Percentiles rank a stretch among this genome's conserved stretches.
phyloP scores from a whole-genome alignment of 2,888 invertebrate genomes.

The Tuberolachnus salignus region DNA sequence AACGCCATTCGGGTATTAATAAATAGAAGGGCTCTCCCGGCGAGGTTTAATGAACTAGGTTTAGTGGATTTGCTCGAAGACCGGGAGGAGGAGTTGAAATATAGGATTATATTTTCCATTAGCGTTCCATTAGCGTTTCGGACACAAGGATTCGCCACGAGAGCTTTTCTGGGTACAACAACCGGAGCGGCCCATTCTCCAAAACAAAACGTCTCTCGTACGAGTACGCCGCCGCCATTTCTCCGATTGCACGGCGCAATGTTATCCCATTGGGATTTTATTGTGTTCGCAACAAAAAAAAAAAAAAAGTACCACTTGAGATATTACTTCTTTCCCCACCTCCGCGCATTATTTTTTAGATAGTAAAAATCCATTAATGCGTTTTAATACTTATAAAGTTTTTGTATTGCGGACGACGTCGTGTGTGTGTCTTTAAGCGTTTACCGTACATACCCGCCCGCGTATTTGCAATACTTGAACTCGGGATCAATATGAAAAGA shows the following conservation, averaged over 20 bases:
- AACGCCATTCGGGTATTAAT: constrained; percentile 16
- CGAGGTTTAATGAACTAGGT: constrained; percentile 53
- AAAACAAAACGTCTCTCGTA: constrained; percentile 55
- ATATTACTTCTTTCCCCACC: constrained; percentile 41
- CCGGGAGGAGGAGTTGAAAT: constrained; percentile 43
- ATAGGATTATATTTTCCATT: constrained; percentile 56
- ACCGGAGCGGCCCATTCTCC: constrained; percentile 44
- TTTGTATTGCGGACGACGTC: not conserved
- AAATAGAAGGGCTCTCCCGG: constrained; percentile 28
- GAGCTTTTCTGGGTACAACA: constrained; percentile 52
- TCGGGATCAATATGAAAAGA: constrained; percentile 2
- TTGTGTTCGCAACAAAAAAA: constrained; percentile 36
- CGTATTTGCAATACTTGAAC: constrained; percentile 20
- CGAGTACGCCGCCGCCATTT: constrained; percentile 41
- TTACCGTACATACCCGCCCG: not conserved
- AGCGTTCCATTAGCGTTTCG: constrained; percentile 56
- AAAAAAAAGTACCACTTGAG: constrained; percentile 47
- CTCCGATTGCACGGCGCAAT: constrained; percentile 48
- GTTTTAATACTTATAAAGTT: constrained; percentile 45
- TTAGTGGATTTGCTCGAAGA: constrained; percentile 49
- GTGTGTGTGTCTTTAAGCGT: not conserved
- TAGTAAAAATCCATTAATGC: constrained; percentile 33
- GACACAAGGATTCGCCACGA: constrained; percentile 51
- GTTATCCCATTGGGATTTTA: constrained; percentile 51
- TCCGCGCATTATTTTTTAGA: constrained; percentile 33